phyloP scores from a whole-genome alignment of 1,140 invertebrate genomes.

The Oncopodura yosiiana region DNA sequence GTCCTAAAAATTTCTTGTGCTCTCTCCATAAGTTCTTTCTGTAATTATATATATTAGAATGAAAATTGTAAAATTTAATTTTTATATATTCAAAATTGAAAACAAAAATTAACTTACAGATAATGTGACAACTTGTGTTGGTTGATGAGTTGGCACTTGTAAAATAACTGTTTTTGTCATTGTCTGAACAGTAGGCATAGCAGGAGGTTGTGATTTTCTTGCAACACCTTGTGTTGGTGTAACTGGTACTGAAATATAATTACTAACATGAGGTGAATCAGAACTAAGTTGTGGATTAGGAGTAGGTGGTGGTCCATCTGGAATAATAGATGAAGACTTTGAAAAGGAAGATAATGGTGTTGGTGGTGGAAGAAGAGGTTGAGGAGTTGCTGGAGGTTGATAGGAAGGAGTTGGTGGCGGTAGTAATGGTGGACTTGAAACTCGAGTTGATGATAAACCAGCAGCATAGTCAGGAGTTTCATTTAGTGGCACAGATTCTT shows the following conservation, averaged over 20 bases:
- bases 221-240: neutral
- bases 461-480: slow-evolving; percentile 67
- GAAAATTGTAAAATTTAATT: neutral
- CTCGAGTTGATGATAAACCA: slow-evolving; percentile 46
- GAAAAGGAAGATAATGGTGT: neutral
- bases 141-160: slow-evolving; percentile 32
- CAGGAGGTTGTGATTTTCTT: neutral
- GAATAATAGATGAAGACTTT: neutral
- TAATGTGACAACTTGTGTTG: slow-evolving; percentile 32
- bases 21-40: slow-evolving; percentile 91
- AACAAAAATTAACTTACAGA: slow-evolving; percentile 24
- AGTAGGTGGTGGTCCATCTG: slow-evolving; percentile 25
- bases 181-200: slow-evolving; percentile 7
- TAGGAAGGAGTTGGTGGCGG: slow-evolving; percentile 29
- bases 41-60: slow-evolving; percentile 38
- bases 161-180: slow-evolving; percentile 34
- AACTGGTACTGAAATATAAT: neutral
- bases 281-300: slow-evolving; percentile 19
- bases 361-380: slow-evolving; percentile 35
- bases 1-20: slow-evolving; percentile 95
- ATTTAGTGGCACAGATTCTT: slow-evolving; percentile 36
- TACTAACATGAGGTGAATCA: slow-evolving; percentile 2
- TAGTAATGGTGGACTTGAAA: slow-evolving; percentile 37
- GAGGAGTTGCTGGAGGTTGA: slow-evolving; percentile 40
- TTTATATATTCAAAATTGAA: neutral